Percentiles rank a stretch among this genome's conserved stretches.
phyloP scores from a whole-genome alignment of 2,888 invertebrate species.

The Aelia acuminata region DNA sequence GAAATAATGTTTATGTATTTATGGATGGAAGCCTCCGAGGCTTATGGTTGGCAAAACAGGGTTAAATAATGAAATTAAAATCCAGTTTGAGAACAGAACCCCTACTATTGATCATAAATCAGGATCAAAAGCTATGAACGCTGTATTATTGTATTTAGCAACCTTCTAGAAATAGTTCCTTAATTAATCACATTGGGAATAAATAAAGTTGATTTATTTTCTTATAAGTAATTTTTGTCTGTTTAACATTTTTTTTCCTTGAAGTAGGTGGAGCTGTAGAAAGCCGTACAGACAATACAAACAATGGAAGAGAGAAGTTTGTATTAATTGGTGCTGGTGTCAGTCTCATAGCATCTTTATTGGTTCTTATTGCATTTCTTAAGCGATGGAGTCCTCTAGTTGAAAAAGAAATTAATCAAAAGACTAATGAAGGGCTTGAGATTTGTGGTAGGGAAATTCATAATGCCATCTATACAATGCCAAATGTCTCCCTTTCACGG shows the following conservation, averaged over 20 bases:
- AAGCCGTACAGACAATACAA: not conserved
- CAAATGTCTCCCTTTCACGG: constrained; percentile 44
- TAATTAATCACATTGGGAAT: no score
- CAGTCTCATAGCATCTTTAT: constrained; percentile 56
- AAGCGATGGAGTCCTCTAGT: constrained; percentile 59
- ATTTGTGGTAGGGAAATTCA: constrained; percentile 21
- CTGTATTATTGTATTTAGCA: no score
- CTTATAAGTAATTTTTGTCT: not conserved
- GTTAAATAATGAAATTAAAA: no score
- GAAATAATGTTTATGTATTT: no score
- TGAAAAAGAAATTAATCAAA: constrained; percentile 52
- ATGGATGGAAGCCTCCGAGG: no score
- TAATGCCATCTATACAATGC: constrained; percentile 43
- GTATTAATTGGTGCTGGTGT: constrained; percentile 56
- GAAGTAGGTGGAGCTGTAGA: not conserved
- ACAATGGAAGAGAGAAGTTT: constrained; percentile 29
- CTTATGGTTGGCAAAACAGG: no score
- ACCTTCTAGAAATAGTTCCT: not conserved
- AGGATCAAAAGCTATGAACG: no score
- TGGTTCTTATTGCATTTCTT: constrained; percentile 57
- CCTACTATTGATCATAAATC: no score
- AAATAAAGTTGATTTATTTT: not conserved
- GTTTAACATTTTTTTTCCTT: not conserved
- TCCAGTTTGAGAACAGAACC: no score
- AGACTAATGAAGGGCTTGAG: constrained; percentile 42